A percentile compares a stretch with the other conserved stretches of the same genome.
Evolutionary conservation across 1,140 invertebrate genomes (phyloP).

Genomic region (Helicoverpa armigera): DNA sequence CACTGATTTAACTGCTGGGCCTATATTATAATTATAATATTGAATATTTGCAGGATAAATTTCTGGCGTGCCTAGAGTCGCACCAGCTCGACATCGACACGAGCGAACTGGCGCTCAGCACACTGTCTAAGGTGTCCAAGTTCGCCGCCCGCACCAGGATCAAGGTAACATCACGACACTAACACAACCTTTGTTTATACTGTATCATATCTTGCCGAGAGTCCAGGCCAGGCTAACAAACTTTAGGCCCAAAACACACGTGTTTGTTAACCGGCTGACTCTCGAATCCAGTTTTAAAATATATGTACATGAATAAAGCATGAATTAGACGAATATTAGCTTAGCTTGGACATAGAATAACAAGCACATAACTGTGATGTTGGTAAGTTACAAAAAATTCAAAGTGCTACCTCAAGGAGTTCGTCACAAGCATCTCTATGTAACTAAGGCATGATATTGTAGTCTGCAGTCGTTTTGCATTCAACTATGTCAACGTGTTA

Average conservation of each 20-base stretch:
- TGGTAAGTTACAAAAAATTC: constrained; percentile 48
- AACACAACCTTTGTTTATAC: neutral
- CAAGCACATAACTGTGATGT: constrained; percentile 55
- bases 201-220: constrained; percentile 5
- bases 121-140: constrained; percentile 95
- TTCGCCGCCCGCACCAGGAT: constrained; percentile 93
- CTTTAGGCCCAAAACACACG: neutral
- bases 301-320: constrained; percentile 59
- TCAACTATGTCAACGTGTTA: constrained; percentile 47
- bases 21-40: too few species aligned
- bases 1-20: too few species aligned
- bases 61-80: constrained; percentile 91
- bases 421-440: constrained; percentile 54
- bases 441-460: constrained; percentile 77
- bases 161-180: constrained; percentile 87
- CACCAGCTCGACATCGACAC: constrained; percentile 94
- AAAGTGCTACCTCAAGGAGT: constrained; percentile 20
- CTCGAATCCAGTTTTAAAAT: constrained; percentile 10
- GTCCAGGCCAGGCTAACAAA: constrained; percentile 7
- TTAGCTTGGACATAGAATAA: constrained; percentile 67
- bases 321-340: constrained; percentile 63
- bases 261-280: constrained; percentile 8
- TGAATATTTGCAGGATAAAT: constrained; percentile 89
- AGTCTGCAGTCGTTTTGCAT: constrained; percentile 46
- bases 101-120: constrained; percentile 93